phyloP scores from a whole-genome alignment of 2,113 vertebrate species.

The Cardinalis cardinalis region DNA sequence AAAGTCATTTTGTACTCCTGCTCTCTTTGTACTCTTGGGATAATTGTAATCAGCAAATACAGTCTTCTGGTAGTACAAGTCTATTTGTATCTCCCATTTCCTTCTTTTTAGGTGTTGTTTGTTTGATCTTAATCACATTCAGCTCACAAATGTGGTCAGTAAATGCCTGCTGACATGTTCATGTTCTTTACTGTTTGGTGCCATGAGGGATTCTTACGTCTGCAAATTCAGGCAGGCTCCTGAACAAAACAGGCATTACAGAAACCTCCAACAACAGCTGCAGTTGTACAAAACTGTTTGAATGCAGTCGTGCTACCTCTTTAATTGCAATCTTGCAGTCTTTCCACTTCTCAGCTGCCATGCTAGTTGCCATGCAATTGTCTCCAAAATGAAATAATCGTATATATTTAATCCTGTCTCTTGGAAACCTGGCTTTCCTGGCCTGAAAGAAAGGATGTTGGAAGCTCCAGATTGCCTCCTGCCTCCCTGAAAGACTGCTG shows the following conservation, averaged over 20 bases:
- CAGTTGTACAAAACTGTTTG: neutral
- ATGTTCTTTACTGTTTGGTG: neutral
- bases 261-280: neutral
- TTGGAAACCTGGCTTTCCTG: neutral
- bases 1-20: neutral
- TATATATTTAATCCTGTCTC: neutral
- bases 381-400: neutral
- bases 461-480: neutral
- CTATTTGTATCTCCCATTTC: neutral
- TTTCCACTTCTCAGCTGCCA: neutral
- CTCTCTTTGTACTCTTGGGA: neutral
- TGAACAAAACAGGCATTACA: neutral
- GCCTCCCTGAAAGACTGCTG: neutral
- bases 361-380: neutral
- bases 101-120: neutral
- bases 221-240: neutral
- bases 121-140: neutral
- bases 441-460: neutral
- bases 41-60: neutral
- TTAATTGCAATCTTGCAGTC: neutral
- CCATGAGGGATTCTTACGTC: neutral
- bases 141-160: neutral
- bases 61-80: neutral
- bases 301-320: neutral
- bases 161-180: fast-evolving